phyloP scores from a whole-genome alignment of 2,797 vertebrate species.

The Paratrypauchen microcephalus region DNA sequence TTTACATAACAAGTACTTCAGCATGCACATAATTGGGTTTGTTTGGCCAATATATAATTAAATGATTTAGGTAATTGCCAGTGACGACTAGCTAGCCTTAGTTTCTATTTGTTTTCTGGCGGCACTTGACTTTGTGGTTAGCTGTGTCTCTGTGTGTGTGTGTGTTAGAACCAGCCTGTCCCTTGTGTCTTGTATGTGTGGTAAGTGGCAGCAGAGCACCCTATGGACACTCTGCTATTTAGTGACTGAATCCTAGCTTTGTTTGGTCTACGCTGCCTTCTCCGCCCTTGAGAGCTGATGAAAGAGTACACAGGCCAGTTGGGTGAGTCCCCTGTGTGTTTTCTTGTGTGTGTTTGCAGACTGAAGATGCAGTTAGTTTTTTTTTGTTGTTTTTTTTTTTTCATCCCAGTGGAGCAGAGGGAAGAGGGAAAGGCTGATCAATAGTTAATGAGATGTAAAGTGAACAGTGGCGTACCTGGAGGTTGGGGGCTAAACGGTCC shows the following conservation, averaged over 20 bases:
- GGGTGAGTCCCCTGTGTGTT: constrained; percentile 47
- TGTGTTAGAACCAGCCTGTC: constrained; percentile 11
- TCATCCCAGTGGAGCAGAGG: constrained; percentile 35
- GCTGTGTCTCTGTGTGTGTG: constrained; percentile 18
- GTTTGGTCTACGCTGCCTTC: constrained; percentile 30
- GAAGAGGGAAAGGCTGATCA: constrained; percentile 51
- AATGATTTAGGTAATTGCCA: constrained; percentile 19
- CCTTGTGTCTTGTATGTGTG: constrained; percentile 26
- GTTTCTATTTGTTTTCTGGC: constrained; percentile 36
- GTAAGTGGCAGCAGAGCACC: constrained; percentile 12
- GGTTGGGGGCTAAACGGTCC: constrained; percentile 47
- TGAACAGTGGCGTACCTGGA: constrained; percentile 61
- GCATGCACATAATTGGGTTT: neutral
- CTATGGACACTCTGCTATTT: constrained; percentile 34
- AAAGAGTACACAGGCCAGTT: constrained; percentile 49
- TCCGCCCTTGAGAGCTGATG: constrained; percentile 57
- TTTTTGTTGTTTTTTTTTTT: constrained; percentile 18
- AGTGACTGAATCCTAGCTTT: constrained; percentile 35
- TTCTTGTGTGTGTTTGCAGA: constrained; percentile 19
- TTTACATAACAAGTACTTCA: neutral
- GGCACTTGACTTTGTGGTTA: constrained; percentile 24
- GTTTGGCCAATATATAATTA: neutral
- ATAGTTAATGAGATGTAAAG: constrained; percentile 71
- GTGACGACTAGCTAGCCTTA: constrained; percentile 17
- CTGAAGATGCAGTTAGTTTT: constrained; percentile 10